These are phyloP conservation scores for Poliocrania exsul DNA, from an alignment of 2,797 vertebrate species.

Conservation along the genomic window DNA sequence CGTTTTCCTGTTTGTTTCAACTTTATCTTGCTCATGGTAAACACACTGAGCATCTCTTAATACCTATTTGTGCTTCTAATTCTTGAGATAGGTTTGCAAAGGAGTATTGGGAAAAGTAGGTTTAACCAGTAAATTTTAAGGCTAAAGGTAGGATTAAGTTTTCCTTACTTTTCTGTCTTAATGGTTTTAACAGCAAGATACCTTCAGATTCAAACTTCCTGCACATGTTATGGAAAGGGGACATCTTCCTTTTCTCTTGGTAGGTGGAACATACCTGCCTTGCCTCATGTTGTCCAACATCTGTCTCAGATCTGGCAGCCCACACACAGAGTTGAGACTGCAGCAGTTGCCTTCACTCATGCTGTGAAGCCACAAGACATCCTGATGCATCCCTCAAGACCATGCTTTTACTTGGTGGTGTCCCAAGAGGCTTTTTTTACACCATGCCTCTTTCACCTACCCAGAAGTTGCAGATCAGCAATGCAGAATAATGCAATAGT, in stretches of 20 bases:
- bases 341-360: neutral
- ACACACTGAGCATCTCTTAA: neutral
- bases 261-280: neutral
- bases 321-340: fast-evolving
- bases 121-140: neutral
- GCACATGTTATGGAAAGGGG: neutral
- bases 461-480: neutral
- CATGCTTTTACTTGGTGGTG: fast-evolving
- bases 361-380: neutral
- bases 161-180: neutral
- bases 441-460: fast-evolving
- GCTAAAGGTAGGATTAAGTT: neutral
- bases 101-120: neutral
- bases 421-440: neutral
- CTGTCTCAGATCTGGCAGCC: neutral
- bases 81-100: neutral
- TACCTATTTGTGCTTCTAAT: neutral
- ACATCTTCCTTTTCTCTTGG: neutral
- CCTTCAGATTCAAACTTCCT: neutral
- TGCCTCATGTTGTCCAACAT: neutral
- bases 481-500: neutral
- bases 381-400: neutral
- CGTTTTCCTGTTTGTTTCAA: neutral
- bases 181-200: neutral
- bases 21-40: neutral